These are phyloP conservation scores for Spizaetus ornatus DNA, from an alignment of 2,113 vertebrate species.

Conservation along the genomic window DNA sequence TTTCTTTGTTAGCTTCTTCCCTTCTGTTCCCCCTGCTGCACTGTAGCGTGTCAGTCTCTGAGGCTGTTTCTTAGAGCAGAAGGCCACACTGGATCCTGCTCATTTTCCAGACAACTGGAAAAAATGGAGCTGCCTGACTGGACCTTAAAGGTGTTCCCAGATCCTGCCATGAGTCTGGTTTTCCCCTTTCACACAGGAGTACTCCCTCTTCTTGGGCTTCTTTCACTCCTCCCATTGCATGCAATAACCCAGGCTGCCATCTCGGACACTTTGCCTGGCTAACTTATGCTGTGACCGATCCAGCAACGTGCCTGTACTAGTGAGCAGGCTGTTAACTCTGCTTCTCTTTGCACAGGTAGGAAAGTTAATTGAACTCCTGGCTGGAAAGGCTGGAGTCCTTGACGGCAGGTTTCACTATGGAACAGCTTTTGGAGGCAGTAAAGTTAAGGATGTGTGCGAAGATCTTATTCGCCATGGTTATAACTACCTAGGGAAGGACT, in stretches of 20 bases:
- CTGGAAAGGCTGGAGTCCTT: conserved; percentile 93
- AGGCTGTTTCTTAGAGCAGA: not conserved
- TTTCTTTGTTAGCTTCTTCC: not conserved
- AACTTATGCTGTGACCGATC: accelerated
- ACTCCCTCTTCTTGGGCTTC: not conserved
- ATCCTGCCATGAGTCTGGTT: not conserved
- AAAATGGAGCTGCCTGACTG: not conserved
- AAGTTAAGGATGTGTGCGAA: conserved; percentile 98
- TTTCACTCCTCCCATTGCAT: not conserved
- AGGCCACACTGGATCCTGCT: not conserved
- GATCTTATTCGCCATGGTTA: conserved; percentile 96
- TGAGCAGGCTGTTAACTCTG: not conserved
- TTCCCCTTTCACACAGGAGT: not conserved
- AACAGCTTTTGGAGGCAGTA: conserved; percentile 96
- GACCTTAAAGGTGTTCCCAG: not conserved
- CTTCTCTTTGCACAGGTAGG: conserved; percentile 82
- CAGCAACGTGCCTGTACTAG: not conserved
- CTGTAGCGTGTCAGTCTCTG: not conserved
- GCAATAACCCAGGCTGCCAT: not conserved
- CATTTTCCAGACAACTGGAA: not conserved
- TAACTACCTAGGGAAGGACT: conserved; percentile 98
- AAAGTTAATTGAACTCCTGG: conserved; percentile 94
- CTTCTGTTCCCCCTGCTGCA: not conserved
- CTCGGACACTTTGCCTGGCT: not conserved
- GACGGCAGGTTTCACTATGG: conserved; percentile 96